phyloP scores from a whole-genome alignment of 2,797 vertebrate genomes.

The Enteromius treurensis region DNA sequence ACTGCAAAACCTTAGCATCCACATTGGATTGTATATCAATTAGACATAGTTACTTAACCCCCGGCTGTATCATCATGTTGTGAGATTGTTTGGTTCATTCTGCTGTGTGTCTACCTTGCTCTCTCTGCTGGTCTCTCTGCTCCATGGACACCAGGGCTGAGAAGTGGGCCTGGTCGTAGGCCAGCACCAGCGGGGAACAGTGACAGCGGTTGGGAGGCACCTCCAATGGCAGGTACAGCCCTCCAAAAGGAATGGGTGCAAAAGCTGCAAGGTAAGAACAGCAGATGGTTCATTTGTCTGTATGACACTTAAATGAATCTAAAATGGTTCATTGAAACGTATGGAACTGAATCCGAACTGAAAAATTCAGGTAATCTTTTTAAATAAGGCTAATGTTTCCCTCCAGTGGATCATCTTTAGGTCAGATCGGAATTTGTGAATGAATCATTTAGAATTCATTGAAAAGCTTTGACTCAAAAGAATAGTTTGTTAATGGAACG shows the following conservation, averaged over 20 bases:
- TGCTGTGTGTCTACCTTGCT: slow-evolving; percentile 85
- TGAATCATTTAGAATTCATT: not conserved
- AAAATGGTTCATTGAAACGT: not conserved
- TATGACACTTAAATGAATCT: not conserved
- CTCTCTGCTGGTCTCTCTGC: slow-evolving; percentile 96
- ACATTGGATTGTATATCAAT: not conserved
- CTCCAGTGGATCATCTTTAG: not conserved
- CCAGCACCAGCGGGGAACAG: slow-evolving; percentile 95
- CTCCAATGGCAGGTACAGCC: slow-evolving; percentile 96
- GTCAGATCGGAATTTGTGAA: not conserved
- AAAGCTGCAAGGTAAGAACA: slow-evolving; percentile 81
- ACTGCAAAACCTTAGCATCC: not conserved
- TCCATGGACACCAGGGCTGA: slow-evolving; percentile 99
- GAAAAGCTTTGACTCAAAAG: not conserved
- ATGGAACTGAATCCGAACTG: not conserved
- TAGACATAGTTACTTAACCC: not conserved
- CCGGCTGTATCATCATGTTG: not conserved
- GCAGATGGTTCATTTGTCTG: not conserved
- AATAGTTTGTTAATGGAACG: not conserved
- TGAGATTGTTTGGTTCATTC: not conserved
- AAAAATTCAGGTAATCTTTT: not conserved
- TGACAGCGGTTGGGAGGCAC: slow-evolving; percentile 95
- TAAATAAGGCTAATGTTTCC: not conserved
- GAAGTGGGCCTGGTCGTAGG: slow-evolving; percentile 99
- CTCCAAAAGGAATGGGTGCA: slow-evolving; percentile 96